Evolutionary conservation across 2,888 invertebrate species (phyloP).

Genomic region (Apamea epomidion): DNA sequence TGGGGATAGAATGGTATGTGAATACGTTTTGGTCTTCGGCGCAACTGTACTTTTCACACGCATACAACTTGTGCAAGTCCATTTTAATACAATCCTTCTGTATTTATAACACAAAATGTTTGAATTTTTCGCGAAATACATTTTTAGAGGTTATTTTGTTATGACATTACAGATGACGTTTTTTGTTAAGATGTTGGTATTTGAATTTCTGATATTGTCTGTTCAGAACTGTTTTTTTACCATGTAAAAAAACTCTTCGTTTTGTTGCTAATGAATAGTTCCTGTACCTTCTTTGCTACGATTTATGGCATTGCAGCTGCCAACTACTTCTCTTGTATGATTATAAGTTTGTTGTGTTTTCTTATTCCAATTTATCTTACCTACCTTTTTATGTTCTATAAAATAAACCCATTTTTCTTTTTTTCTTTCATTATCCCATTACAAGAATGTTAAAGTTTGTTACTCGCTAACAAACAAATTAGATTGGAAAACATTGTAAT

Average conservation of each 20-base stretch:
- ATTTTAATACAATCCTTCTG: conserved; percentile 74
- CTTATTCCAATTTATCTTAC: background rate
- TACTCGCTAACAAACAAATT: background rate
- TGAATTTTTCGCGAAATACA: conserved; percentile 76
- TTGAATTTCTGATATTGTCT: background rate
- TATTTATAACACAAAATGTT: conserved; percentile 73
- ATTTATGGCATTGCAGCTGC: background rate
- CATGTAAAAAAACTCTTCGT: background rate
- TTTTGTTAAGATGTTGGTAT: conserved; percentile 31
- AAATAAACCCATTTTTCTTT: background rate
- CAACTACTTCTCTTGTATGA: background rate
- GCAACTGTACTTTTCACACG: conserved; percentile 80
- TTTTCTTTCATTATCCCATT: background rate
- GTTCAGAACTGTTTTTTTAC: background rate
- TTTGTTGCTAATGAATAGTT: background rate
- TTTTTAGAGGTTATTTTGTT: conserved; percentile 78
- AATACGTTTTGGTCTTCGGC: conserved; percentile 84
- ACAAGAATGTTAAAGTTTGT: background rate
- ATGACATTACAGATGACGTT: conserved; percentile 46
- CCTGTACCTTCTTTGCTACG: no score
- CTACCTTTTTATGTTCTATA: background rate
- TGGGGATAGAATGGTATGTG: conserved; percentile 85
- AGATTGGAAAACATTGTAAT: background rate
- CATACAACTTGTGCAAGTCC: conserved; percentile 70
- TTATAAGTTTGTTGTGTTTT: background rate